phyloP scores from a whole-genome alignment of 2,113 vertebrate species.

The Diadophis punctatus region DNA sequence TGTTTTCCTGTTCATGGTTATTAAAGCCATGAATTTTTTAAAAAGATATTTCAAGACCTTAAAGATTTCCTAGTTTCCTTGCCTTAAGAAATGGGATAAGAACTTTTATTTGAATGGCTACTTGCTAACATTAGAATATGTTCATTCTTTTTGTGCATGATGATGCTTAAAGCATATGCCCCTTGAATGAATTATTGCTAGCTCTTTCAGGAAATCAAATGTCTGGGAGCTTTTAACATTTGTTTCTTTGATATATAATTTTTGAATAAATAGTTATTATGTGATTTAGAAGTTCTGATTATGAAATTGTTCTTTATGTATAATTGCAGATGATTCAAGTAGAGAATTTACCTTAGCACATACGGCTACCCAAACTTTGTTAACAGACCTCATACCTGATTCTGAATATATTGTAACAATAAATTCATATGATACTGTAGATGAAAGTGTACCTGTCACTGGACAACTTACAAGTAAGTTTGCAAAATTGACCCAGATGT shows the following conservation, averaged over 20 bases:
- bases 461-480: slow-evolving; percentile 92
- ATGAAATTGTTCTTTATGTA: slow-evolving; percentile 33
- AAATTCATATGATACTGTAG: slow-evolving; percentile 73
- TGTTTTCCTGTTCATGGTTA: background rate
- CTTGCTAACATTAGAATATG: background rate
- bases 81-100: background rate
- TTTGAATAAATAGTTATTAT: background rate
- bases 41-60: background rate
- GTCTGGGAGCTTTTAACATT: background rate
- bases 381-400: slow-evolving; percentile 83
- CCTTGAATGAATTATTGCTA: background rate
- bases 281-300: slow-evolving; percentile 21
- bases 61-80: background rate
- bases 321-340: slow-evolving; percentile 77
- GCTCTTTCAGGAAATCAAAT: background rate
- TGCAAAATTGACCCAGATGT: background rate
- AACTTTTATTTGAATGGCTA: background rate
- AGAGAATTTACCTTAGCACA: slow-evolving; percentile 85
- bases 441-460: slow-evolving; percentile 87
- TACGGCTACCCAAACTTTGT: slow-evolving; percentile 78
- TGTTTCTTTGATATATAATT: background rate
- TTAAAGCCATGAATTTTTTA: background rate
- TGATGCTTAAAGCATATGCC: background rate
- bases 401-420: slow-evolving; percentile 85
- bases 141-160: background rate